Conservation (phyloP, 2,113 vertebrate genomes). For the Lepus europaeus region DNA sequence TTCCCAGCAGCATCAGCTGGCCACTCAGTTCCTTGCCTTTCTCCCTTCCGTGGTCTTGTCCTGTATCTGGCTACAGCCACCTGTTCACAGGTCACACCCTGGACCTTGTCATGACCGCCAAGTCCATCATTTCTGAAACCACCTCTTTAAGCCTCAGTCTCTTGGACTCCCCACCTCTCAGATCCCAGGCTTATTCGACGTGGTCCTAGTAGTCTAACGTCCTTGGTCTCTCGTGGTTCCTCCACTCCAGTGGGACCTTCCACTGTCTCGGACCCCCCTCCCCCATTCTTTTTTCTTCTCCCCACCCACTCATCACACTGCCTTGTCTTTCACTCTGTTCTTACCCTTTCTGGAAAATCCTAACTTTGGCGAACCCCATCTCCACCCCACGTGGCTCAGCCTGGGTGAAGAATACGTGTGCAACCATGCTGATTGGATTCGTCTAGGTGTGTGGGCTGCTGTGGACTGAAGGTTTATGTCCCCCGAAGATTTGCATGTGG, state of each 20-base stretch:
- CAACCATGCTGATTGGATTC: background rate
- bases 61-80: background rate
- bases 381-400: background rate
- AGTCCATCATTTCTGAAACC: background rate
- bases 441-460: background rate
- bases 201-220: background rate
- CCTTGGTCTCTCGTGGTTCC: background rate
- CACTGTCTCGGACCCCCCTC: background rate
- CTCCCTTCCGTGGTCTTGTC: background rate
- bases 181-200: background rate
- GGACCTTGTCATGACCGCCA: background rate
- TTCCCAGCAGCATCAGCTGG: background rate
- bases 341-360: conserved; percentile 21
- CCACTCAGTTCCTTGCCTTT: background rate
- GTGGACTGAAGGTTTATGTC: background rate
- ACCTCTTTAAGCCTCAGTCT: background rate
- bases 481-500: background rate
- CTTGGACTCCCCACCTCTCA: background rate
- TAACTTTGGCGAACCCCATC: background rate
- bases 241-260: background rate
- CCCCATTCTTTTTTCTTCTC: background rate
- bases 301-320: background rate
- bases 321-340: background rate
- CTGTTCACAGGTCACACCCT: background rate
- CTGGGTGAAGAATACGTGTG: background rate